Base-by-base conservation (phyloP, 2,888 invertebrate species). In the Eustalomyia histrio region DNA sequence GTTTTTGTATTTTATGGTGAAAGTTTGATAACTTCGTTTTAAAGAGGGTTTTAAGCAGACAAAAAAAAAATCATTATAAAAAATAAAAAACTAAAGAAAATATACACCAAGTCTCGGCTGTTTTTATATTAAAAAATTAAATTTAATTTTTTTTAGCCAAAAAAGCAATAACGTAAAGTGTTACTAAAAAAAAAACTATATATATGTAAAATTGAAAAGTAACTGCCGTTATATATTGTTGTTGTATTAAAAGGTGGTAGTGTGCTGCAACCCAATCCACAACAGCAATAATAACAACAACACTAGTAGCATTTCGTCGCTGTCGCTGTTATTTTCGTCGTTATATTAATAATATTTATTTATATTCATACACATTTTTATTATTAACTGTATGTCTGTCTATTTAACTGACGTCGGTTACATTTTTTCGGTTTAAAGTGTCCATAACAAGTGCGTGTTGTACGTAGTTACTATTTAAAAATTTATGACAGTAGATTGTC, bases 21-120 rank as follows among this genome's bases (percentile, higher is more conserved):
- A 81, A 81, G 78, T 81, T 81, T 78, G 67, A 67, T 81, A 81
- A 78, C 71, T 81, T 67, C 35, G 78, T 71, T 75, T 73, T 39
- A 65, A 75, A 72, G 63, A 68, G 60, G 60, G 55, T 16, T 55
- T 71, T 50, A 58, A 67, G 64, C 33, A 16, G 43, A 53, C 35
- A 58, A 60, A 52, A 67, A 52, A 58, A 60, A 52, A 67, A 67
- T 53, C 50, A 65, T 65, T 64, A 35, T 57, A 55, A 73, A 68
- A 55, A 50, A n/a, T n/a, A n/a, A n/a, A 68, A 55, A 50, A 64
- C 29, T 64, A 50, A 78, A 35, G 24, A 55, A 78, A 78, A 29
- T 60, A 39, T 39, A 58, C 76, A 71, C 52, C 29, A 63, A 47
- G 55, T 50, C 29, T 6, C 50, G 24, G 9, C 57, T 61, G 17